phyloP scores from a whole-genome alignment of 1,140 invertebrate genomes.

The Heliconius himera region DNA sequence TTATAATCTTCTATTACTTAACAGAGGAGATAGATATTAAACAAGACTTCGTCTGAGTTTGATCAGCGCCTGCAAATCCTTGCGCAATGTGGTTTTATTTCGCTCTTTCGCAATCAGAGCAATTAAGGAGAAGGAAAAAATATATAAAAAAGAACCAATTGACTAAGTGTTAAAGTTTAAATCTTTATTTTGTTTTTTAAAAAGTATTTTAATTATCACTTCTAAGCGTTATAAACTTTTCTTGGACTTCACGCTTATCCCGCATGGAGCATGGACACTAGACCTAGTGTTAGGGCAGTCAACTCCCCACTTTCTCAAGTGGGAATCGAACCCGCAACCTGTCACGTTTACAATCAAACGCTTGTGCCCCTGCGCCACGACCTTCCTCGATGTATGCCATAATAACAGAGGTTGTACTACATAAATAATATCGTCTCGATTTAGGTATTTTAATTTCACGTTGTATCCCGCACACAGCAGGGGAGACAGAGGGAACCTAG shows the following conservation, averaged over 20 bases:
- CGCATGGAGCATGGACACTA: no score
- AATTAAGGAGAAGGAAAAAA: constrained; percentile 53
- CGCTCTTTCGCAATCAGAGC: constrained; percentile 62
- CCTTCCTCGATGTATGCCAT: no score
- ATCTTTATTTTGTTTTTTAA: neutral
- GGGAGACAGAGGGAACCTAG: no score
- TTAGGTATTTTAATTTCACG: no score
- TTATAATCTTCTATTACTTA: constrained; percentile 12
- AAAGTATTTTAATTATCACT: neutral
- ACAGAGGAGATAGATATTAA: constrained; percentile 18
- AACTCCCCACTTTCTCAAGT: no score
- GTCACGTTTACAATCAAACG: no score
- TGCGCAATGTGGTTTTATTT: constrained; percentile 56
- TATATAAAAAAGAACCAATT: constrained; percentile 20
- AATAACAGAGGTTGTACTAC: no score
- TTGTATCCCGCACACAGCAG: no score
- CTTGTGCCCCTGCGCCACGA: no score
- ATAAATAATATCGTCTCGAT: no score
- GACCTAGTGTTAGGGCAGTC: no score
- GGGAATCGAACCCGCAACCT: no score
- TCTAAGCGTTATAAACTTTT: neutral
- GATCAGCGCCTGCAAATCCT: constrained; percentile 44
- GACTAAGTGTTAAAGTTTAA: constrained; percentile 2
- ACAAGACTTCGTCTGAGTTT: constrained; percentile 27
- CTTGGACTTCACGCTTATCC: neutral